Conservation (phyloP, 2,113 vertebrate genomes). For the Centropristis striata region DNA sequence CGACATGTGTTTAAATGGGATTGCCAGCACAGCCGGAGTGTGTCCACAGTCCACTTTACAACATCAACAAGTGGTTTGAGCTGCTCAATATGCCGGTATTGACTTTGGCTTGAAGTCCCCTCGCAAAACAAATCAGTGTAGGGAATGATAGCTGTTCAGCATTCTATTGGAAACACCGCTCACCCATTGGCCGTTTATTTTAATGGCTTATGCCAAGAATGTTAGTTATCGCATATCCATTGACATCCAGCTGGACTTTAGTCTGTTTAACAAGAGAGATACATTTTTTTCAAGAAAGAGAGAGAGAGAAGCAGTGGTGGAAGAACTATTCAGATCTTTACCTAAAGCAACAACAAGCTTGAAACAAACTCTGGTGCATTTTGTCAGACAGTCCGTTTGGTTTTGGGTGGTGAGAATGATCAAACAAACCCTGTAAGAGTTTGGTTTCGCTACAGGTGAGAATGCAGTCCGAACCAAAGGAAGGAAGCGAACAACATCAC, state of each 20-base stretch:
- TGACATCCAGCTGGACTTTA: conserved; percentile 13
- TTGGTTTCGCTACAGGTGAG: too few relatives aligned
- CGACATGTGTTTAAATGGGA: not conserved
- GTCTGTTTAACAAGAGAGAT: conserved; percentile 23
- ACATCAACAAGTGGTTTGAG: conserved; percentile 17
- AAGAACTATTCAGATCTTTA: not conserved
- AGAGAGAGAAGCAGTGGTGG: conserved; percentile 2
- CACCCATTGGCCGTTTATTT: conserved; percentile 40
- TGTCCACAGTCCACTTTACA: not conserved
- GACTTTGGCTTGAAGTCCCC: conserved; percentile 14
- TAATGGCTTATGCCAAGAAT: conserved; percentile 38
- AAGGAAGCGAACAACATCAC: too few relatives aligned
- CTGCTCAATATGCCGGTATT: conserved; percentile 30
- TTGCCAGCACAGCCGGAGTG: not conserved
- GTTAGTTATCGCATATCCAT: conserved; percentile 33
- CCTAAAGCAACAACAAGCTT: too few relatives aligned
- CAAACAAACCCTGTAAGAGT: too few relatives aligned
- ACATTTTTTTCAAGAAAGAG: conserved; percentile 33
- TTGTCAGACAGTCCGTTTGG: too few relatives aligned
- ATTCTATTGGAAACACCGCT: conserved; percentile 21
- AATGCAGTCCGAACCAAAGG: too few relatives aligned
- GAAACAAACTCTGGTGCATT: too few relatives aligned
- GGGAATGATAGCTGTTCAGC: conserved; percentile 13
- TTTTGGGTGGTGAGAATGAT: too few relatives aligned
- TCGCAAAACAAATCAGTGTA: conserved; percentile 25